Percentiles rank a stretch among this genome's conserved stretches.
Evolutionary conservation across 2,113 vertebrate species (phyloP).

Genomic region (Cairina moschata): DNA sequence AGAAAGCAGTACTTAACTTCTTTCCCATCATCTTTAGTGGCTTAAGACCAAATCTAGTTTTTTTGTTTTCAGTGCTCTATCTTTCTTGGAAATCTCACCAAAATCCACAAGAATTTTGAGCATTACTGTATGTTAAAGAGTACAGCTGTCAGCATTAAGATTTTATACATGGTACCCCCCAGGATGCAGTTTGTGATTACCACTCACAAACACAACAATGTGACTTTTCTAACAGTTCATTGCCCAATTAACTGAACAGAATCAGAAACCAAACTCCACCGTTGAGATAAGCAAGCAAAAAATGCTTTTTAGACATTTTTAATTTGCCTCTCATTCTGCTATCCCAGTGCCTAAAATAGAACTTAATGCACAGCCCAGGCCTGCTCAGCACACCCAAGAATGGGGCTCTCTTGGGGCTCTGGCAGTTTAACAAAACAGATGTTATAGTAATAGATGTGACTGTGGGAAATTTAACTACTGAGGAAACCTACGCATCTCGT

Average conservation of each 20-base stretch:
- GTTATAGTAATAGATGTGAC: not conserved
- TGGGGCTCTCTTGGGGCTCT: not conserved
- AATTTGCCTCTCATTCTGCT: not conserved
- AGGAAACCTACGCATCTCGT: not conserved
- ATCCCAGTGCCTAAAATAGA: not conserved
- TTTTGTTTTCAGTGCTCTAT: not conserved
- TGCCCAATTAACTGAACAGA: conserved; percentile 8
- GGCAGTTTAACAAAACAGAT: conserved; percentile 34
- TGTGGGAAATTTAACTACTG: not conserved
- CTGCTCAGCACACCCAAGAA: not conserved
- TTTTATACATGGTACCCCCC: not conserved
- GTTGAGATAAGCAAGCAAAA: conserved; percentile 21
- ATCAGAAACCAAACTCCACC: conserved; percentile 13
- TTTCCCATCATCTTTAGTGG: not conserved
- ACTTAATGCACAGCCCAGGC: not conserved
- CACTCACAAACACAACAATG: not conserved
- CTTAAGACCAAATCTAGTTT: not conserved
- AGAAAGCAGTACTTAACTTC: not conserved
- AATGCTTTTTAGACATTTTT: not conserved
- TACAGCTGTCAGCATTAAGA: not conserved
- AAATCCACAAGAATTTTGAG: not conserved
- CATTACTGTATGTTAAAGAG: not conserved
- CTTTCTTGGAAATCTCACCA: not conserved
- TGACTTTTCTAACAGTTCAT: not conserved
- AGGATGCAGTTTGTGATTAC: not conserved